These are phyloP conservation scores for rabbit (Oryctolagus cuniculus) DNA, from an alignment of 2,113 vertebrate species.

Conservation along the genomic window mOryCun1.1 NC_091440.1:56830001-56830500, in stretches of 20 bases:
- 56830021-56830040: neutral
- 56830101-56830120: neutral
- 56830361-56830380: neutral
- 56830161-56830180: neutral
- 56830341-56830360: neutral
- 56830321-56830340: neutral
- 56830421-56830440: neutral
- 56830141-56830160: neutral
- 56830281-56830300: neutral
- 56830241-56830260: neutral
- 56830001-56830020: slow-evolving; percentile 26
- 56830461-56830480: neutral
- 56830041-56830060: neutral
- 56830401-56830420: neutral
- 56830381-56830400: neutral
- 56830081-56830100: neutral
- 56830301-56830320: slow-evolving; percentile 30
- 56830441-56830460: neutral
- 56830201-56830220: neutral
- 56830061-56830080: neutral
- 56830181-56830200: neutral
- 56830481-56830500: neutral
- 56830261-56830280: neutral
- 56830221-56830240: neutral
- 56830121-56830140: neutral